These are phyloP conservation scores for Nanger granti DNA, from an alignment of 2,113 vertebrate genomes.

Conservation along the genomic window DNA sequence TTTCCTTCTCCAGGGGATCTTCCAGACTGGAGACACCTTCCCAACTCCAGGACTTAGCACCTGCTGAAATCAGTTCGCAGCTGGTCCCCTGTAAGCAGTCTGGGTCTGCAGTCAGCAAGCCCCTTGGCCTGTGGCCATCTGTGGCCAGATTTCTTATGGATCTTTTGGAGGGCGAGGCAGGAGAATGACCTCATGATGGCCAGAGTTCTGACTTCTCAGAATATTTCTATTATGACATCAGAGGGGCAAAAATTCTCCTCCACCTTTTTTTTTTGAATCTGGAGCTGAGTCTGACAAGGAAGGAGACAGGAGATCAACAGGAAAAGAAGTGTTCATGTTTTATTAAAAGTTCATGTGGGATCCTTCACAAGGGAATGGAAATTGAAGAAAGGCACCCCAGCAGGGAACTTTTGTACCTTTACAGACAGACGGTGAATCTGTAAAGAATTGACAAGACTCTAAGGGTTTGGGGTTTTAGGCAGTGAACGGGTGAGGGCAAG, in stretches of 20 bases:
- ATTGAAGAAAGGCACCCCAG: rapidly evolving
- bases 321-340: rapidly evolving
- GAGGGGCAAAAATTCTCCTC: neutral
- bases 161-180: neutral
- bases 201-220: neutral
- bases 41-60: neutral
- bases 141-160: neutral
- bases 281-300: neutral
- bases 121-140: too few species aligned
- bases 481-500: neutral
- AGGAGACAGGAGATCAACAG: neutral
- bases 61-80: neutral
- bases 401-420: neutral
- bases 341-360: neutral
- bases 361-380: neutral
- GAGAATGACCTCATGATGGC: rapidly evolving
- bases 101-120: neutral
- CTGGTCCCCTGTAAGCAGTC: neutral
- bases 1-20: neutral
- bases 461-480: rapidly evolving
- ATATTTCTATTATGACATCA: rapidly evolving
- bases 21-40: neutral
- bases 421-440: neutral
- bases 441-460: neutral
- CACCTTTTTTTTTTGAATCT: neutral